A percentile compares a stretch with the other conserved stretches of the same genome.
These are phyloP conservation scores for Cabera pusaria DNA, from an alignment of 2,888 invertebrate species.

Conservation along the genomic window DNA sequence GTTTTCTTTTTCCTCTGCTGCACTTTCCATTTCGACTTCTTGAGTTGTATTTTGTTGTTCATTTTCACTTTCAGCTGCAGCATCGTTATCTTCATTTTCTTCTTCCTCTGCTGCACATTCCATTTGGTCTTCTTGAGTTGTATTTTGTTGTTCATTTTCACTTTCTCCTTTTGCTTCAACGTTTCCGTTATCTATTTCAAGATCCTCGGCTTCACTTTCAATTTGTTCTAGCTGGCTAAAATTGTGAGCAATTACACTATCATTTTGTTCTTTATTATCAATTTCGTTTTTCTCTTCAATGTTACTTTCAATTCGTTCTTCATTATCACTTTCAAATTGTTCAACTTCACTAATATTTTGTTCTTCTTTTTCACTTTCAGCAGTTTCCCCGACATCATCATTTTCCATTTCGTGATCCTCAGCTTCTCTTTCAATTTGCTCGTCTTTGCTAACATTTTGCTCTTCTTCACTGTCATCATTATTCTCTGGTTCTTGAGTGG, in stretches of 20 bases:
- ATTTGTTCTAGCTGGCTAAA: background rate
- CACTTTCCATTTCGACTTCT: constrained; percentile 5
- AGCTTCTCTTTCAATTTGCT: too few species aligned
- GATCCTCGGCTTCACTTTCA: background rate
- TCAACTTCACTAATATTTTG: constrained; percentile 5
- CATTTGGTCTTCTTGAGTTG: background rate
- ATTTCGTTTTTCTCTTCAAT: constrained; percentile 3
- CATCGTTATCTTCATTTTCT: constrained; percentile 10
- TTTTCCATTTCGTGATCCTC: constrained; percentile 5
- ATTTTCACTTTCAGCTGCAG: constrained; percentile 9
- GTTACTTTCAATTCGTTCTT: too few species aligned
- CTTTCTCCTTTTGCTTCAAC: background rate
- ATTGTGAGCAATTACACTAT: too few species aligned
- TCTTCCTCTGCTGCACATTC: constrained; percentile 5
- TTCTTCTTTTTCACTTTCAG: constrained; percentile 1
- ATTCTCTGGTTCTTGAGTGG: too few species aligned
- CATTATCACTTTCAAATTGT: constrained; percentile 10
- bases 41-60: constrained; percentile 11
- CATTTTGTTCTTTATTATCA: constrained; percentile 1
- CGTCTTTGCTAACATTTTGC: too few species aligned
- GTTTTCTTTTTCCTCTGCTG: constrained; percentile 14
- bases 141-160: constrained; percentile 7
- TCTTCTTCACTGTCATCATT: too few species aligned
- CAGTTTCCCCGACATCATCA: constrained; percentile 14
- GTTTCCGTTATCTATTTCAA: too few species aligned